phyloP scores from a whole-genome alignment of 53 echinoderm and acorn worm genomes.

The Echinometra lucunter region DNA sequence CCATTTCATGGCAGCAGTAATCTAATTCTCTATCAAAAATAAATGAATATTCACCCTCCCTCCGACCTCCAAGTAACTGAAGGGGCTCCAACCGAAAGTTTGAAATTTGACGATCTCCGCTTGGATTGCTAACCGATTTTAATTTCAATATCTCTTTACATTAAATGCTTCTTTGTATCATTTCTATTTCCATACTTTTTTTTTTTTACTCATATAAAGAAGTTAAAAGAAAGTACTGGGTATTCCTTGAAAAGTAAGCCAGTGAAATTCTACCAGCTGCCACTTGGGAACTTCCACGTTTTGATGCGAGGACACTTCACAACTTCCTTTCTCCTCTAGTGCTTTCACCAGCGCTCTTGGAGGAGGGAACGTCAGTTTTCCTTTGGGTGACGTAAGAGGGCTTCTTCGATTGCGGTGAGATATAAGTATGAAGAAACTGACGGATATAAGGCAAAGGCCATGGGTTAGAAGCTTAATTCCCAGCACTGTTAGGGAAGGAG shows the following conservation, averaged over 20 bases:
- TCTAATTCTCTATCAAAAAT: background rate
- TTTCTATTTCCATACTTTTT: background rate
- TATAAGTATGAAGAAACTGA: background rate
- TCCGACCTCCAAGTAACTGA: background rate
- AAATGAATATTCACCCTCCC: background rate
- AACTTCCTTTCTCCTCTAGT: conserved; percentile 18
- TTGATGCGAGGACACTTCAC: conserved; percentile 19
- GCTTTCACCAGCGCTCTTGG: conserved; percentile 2
- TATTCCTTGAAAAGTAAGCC: background rate
- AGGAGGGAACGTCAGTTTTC: background rate
- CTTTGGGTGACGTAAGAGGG: background rate
- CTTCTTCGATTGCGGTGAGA: background rate
- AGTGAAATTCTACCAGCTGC: conserved; percentile 8
- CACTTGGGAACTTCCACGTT: conserved; percentile 31
- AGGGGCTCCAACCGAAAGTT: background rate
- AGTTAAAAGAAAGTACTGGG: background rate
- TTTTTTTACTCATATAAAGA: background rate
- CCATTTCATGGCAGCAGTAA: background rate
- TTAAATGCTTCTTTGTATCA: too few species aligned
- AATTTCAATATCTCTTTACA: background rate
- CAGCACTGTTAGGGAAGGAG: conserved; percentile 13
- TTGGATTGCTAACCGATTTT: background rate
- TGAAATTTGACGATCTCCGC: background rate
- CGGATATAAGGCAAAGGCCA: background rate
- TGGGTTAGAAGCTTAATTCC: background rate